phyloP scores from a whole-genome alignment of 2,888 invertebrate species.

The Lasioglossum malachurum region DNA sequence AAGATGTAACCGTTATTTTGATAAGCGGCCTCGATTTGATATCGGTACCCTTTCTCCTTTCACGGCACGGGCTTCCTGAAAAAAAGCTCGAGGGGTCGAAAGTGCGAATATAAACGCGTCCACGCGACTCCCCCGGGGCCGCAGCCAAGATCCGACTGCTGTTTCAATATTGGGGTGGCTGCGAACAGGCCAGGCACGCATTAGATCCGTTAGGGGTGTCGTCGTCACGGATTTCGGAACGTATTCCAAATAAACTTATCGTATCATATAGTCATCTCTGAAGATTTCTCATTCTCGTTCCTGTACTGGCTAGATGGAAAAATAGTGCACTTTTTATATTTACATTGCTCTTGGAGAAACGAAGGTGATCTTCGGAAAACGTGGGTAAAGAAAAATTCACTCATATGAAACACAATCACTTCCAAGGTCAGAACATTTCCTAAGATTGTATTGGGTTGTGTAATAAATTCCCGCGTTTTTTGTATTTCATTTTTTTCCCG shows the following conservation, averaged over 20 bases:
- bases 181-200: conserved; percentile 34
- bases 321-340: not conserved
- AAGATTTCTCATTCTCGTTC: conserved; percentile 16
- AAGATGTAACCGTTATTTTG: conserved; percentile 85
- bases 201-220: conserved; percentile 63
- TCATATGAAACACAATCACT: no score
- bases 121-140: conserved; percentile 75
- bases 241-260: conserved; percentile 68
- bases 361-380: no score
- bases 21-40: conserved; percentile 82
- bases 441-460: no score
- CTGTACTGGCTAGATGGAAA: not conserved
- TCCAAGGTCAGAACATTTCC: no score
- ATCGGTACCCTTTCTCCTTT: conserved; percentile 61
- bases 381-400: no score
- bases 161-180: conserved; percentile 79
- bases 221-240: conserved; percentile 38
- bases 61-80: conserved; percentile 19
- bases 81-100: conserved; percentile 50
- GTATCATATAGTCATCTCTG: conserved; percentile 50
- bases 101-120: conserved; percentile 84
- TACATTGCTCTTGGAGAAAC: no score
- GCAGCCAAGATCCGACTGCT: conserved; percentile 78
- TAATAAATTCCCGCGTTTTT: no score
- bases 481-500: no score